Percentiles rank a stretch among this genome's conserved stretches.
These are phyloP conservation scores for Drosophila quasianomalipes DNA, from an alignment of 2,888 invertebrate species.

Conservation along the genomic window DNA sequence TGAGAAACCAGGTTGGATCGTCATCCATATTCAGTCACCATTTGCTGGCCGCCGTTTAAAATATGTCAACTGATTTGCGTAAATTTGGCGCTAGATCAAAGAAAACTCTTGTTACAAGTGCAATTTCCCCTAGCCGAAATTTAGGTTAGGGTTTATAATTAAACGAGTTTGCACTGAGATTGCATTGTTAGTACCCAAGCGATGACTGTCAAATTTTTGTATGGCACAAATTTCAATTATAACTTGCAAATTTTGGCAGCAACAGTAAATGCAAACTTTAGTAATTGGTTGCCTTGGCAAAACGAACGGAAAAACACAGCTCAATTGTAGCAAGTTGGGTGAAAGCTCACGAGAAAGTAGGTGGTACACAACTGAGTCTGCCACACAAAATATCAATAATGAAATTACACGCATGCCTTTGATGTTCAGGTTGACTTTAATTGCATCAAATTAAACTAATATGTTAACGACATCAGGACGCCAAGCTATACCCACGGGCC, in stretches of 20 bases:
- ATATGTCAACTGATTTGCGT: constrained; percentile 1
- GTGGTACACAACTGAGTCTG: neutral
- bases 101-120: neutral
- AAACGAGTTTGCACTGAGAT: constrained; percentile 11
- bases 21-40: neutral
- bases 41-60: neutral
- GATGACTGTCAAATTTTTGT: constrained; percentile 25
- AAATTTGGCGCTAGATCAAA: neutral
- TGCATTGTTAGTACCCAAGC: constrained; percentile 3
- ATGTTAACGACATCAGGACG: constrained; percentile 57
- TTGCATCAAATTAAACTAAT: constrained; percentile 63
- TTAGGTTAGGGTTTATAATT: neutral
- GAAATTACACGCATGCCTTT: constrained; percentile 36
- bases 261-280: constrained; percentile 35
- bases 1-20: no score
- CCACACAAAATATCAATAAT: constrained; percentile 40
- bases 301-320: neutral
- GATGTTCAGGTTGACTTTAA: constrained; percentile 65
- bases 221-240: constrained; percentile 38
- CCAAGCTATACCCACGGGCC: neutral
- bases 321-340: neutral
- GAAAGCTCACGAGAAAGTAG: no score
- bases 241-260: constrained; percentile 54
- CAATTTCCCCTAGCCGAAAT: neutral
- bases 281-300: constrained; percentile 36